A percentile compares a stretch with the other conserved stretches of the same genome.
phyloP scores from a whole-genome alignment of 2,888 invertebrate species.

The Thysanoteuthis rhombus region DNA sequence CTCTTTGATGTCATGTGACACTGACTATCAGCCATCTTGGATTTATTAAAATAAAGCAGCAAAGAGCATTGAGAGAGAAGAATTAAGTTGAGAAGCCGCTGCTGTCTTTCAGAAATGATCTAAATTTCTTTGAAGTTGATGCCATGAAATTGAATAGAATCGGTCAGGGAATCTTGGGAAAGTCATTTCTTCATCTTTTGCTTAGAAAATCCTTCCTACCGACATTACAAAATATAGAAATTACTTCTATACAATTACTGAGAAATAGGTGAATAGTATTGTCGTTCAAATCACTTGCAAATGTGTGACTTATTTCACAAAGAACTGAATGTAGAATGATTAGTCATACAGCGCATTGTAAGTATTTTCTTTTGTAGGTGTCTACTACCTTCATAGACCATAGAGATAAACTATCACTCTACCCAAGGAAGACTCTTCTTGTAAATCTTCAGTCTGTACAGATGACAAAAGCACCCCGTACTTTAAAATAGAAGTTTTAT shows the following conservation, averaged over 20 bases:
- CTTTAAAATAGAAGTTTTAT: no score
- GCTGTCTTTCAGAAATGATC: not conserved
- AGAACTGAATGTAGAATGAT: no score
- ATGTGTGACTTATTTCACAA: no score
- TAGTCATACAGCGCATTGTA: no score
- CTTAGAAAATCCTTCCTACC: not conserved
- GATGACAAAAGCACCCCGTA: no score
- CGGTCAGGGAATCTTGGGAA: not conserved
- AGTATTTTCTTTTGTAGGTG: no score
- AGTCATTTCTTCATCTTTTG: not conserved
- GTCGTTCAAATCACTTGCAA: no score
- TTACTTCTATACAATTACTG: not conserved
- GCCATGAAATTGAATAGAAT: not conserved
- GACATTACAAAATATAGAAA: not conserved
- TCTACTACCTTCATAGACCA: no score
- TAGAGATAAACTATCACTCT: no score
- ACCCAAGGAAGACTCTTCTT: no score
- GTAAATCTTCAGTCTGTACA: no score
- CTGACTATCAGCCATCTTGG: conserved; percentile 12
- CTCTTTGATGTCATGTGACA: not conserved
- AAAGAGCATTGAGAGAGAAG: not conserved
- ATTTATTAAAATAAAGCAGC: not conserved
- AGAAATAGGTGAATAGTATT: not conserved
- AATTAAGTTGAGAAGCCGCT: not conserved
- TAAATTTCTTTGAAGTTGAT: not conserved